Evolutionary conservation across 2,888 invertebrate species (phyloP).

Genomic region (Sthenelais limicola): DNA sequence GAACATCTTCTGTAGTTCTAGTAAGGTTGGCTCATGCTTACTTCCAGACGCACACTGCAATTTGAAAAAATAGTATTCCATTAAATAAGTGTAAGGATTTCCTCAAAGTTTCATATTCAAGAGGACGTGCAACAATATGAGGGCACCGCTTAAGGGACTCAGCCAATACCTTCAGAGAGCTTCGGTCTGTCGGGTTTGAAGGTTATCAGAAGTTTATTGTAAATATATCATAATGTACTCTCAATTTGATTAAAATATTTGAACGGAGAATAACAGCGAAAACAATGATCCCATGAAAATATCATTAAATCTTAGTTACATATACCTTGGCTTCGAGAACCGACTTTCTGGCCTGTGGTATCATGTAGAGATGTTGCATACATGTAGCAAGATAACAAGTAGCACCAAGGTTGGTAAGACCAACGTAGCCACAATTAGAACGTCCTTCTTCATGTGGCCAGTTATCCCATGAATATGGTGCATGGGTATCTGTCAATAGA

Average conservation of each 20-base stretch:
- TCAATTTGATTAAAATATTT: no score
- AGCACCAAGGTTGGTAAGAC: constrained; percentile 93
- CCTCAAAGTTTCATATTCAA: no score
- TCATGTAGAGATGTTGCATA: constrained; percentile 97
- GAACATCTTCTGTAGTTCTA: constrained; percentile 95
- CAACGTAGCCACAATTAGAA: constrained; percentile 94
- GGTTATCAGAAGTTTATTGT: no score
- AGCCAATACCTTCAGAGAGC: no score
- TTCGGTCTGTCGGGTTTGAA: no score
- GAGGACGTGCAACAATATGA: no score
- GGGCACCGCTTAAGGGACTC: no score
- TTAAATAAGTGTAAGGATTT: no score
- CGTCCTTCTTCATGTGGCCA: constrained; percentile 97
- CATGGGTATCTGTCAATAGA: constrained; percentile 75
- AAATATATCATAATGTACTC: no score
- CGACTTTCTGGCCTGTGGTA: constrained; percentile 91
- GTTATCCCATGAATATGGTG: constrained; percentile 95
- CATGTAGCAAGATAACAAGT: constrained; percentile 98
- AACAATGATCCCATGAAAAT: no score
- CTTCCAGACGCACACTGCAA: constrained; percentile 76
- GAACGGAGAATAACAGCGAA: no score
- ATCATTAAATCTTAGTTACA: no score
- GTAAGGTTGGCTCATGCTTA: constrained; percentile 86
- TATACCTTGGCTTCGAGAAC: constrained; percentile 83
- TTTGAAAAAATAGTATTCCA: constrained; percentile 1